Evolutionary conservation across 2,113 vertebrate genomes (phyloP), one percentile per base, ranked within the genome.

Genomic region (Telmatochromis bifrenatus): DNA sequence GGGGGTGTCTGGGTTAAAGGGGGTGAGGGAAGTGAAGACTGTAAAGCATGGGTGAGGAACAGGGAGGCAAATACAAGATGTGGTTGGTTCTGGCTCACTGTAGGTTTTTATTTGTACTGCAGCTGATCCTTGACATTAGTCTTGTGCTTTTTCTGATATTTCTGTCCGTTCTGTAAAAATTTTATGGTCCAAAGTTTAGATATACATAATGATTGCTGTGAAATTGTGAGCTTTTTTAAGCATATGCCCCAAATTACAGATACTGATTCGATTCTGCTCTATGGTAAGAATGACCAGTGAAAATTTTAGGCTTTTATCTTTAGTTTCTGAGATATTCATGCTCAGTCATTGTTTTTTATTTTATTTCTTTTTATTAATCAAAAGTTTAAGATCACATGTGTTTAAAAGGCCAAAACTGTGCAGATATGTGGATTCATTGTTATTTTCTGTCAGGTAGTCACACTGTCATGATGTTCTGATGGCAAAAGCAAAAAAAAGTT

Each of bases 1-100:
- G 95, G 89, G 94, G 95, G 93, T 94, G 93, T 95, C 94, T 94
- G 93, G 92, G 87, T 90, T 90, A 84, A 49, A 73, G 17, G 35
- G 39, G n/a, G 14, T 12, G 42, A 80, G 70, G 62, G 28, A 85
- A 21, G 39, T 54, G 56, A 37, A 58, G 68, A 23, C 9, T 8
- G 56, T 4, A 23, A 39, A 14, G 49, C 14, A 5, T 21, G 75
- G 31, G n/a, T 68, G 54, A 89, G 79, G 73, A 56, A 17, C 23
- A 53, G 10, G 39, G 49, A 85, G 58, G 23, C 65, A 8, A 35
- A 62, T 62, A 62, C 3, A 42, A 77, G 51, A 65, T 49, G 86
- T 47, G 33, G 33, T 7, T 11, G 3, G 23, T 82, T 39, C 9
- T n/a, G 42, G 11, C 13, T 80, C 21, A 5, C 47, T 13, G 28